Evolutionary conservation across 1,140 invertebrate species (phyloP).

Genomic region (Latrodectus geometricus): DNA sequence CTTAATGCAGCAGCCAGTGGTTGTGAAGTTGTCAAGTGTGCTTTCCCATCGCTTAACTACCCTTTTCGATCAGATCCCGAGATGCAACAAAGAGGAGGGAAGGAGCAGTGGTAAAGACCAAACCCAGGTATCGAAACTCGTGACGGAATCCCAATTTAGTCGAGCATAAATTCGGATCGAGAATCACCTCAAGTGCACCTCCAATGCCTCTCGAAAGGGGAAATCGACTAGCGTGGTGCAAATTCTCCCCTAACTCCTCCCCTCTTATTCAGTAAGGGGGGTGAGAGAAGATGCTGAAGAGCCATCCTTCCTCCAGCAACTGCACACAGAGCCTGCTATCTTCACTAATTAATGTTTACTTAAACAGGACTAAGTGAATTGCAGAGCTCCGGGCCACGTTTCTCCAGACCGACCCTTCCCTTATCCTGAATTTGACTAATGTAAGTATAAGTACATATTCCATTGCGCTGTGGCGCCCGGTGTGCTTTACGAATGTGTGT

Average conservation of each 20-base stretch:
- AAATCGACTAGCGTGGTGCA: background rate
- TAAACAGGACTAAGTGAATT: conserved; percentile 57
- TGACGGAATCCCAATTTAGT: background rate
- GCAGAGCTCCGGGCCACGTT: conserved; percentile 23
- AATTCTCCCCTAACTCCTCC: background rate
- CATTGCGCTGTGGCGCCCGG: background rate
- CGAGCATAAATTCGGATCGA: background rate
- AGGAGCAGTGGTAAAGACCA: too few species aligned
- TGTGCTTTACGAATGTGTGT: conserved; percentile 12
- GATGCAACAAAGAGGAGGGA: too few species aligned
- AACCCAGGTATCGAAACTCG: background rate
- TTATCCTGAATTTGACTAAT: conserved; percentile 47
- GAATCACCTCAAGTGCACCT: conserved; percentile 22
- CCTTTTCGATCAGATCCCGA: too few species aligned
- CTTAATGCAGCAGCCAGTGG: too few species aligned
- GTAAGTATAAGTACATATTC: conserved; percentile 25
- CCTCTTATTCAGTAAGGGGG: background rate
- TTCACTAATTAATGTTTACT: conserved; percentile 59
- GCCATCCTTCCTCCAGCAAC: background rate
- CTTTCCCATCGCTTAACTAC: background rate
- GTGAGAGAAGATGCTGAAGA: background rate
- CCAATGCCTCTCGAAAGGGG: background rate
- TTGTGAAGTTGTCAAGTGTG: background rate
- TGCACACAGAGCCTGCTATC: conserved; percentile 9
- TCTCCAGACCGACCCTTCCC: conserved; percentile 1